phyloP scores from a whole-genome alignment of 2,113 vertebrate species.

The Ammodytes dubius region DNA sequence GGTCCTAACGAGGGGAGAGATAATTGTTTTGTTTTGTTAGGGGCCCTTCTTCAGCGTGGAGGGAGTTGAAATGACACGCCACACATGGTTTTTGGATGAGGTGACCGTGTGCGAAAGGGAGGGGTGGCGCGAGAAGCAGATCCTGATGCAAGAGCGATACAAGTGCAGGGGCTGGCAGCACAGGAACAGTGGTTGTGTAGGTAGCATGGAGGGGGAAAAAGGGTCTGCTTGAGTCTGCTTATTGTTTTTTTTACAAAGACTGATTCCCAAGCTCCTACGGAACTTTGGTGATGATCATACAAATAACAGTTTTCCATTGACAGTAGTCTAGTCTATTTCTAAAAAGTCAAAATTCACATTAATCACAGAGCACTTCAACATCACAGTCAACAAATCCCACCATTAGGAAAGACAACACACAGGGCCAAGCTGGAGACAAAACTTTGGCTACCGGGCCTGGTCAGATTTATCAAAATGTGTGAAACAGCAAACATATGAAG shows the following conservation, averaged over 20 bases:
- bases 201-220: not conserved
- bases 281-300: conserved; percentile 49
- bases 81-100: conserved; percentile 75
- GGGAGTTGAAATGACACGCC: conserved; percentile 74
- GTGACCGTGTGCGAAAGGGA: conserved; percentile 26
- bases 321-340: conserved; percentile 38
- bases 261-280: conserved; percentile 47
- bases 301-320: conserved; percentile 40
- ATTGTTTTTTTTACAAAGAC: conserved; percentile 29
- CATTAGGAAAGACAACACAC: conserved; percentile 59
- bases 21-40: conserved; percentile 82
- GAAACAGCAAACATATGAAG: conserved; percentile 75
- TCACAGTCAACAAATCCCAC: conserved; percentile 61
- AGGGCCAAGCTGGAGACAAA: conserved; percentile 69
- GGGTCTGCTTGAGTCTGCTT: not conserved
- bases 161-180: conserved; percentile 31
- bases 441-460: conserved; percentile 60
- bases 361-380: conserved; percentile 56
- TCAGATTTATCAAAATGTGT: conserved; percentile 78
- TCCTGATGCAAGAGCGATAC: conserved; percentile 44
- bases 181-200: conserved; percentile 15
- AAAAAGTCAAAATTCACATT: conserved; percentile 65
- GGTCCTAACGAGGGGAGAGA: conserved; percentile 75
- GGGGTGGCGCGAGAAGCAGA: conserved; percentile 27
- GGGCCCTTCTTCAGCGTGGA: conserved; percentile 63